Evolutionary conservation across 2,888 invertebrate species (phyloP).

Genomic region (Cheilosia urbana): DNA sequence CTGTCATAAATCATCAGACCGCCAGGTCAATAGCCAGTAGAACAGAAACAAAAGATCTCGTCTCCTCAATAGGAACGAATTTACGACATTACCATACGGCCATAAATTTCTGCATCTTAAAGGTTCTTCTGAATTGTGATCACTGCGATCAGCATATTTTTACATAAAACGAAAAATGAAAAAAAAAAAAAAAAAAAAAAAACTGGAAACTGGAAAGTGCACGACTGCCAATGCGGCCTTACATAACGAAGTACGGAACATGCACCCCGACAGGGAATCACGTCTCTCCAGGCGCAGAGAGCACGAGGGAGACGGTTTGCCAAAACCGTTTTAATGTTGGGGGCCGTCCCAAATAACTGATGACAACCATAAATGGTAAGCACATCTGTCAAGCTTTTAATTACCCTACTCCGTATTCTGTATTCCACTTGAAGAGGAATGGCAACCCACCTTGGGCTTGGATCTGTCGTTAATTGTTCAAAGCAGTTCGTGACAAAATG

Average conservation of each 20-base stretch:
- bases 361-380: constrained; percentile 71
- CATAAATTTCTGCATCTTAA: constrained; percentile 64
- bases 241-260: constrained; percentile 38
- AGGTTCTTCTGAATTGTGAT: constrained; percentile 34
- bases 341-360: constrained; percentile 57
- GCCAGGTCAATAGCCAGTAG: constrained; percentile 51
- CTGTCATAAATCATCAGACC: constrained; percentile 48
- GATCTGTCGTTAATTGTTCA: constrained; percentile 37
- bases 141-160: constrained; percentile 62
- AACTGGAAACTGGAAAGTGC: constrained; percentile 33
- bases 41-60: constrained; percentile 30
- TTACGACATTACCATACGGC: constrained; percentile 53
- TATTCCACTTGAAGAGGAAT: constrained; percentile 7
- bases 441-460: constrained; percentile 22
- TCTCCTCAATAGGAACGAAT: constrained; percentile 29
- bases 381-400: constrained; percentile 65
- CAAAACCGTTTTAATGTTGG: constrained; percentile 50
- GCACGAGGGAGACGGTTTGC: neutral
- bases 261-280: constrained; percentile 26
- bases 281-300: constrained; percentile 4
- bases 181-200: constrained; percentile 17
- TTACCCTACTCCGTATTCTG: constrained; percentile 54
- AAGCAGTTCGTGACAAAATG: constrained; percentile 80
- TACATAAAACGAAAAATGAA: constrained; percentile 39
- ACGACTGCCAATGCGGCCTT: constrained; percentile 10